Evolutionary conservation across 2,888 invertebrate genomes (phyloP).

Genomic region (Scaeva pyrastri): DNA sequence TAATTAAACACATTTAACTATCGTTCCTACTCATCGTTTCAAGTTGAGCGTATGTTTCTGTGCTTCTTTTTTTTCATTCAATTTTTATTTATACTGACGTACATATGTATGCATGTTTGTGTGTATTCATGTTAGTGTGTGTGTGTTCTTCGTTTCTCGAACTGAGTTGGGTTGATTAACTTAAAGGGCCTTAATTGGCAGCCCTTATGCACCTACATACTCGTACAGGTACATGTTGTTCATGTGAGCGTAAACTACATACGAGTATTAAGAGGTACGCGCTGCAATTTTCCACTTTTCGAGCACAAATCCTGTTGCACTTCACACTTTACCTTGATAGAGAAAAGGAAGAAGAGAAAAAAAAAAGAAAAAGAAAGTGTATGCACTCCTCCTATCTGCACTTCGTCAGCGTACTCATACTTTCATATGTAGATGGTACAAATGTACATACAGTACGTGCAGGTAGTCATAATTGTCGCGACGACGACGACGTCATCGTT

Average conservation of each 20-base stretch:
- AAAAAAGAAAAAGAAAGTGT: not conserved
- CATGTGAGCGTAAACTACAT: constrained; percentile 14
- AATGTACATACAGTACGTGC: too few relatives aligned
- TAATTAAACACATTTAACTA: constrained; percentile 73
- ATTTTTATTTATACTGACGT: not conserved
- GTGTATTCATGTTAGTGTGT: too few relatives aligned
- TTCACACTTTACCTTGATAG: constrained; percentile 62
- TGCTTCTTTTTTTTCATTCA: not conserved
- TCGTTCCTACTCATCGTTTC: constrained; percentile 62
- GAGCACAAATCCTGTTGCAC: constrained; percentile 64
- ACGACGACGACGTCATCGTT: not conserved
- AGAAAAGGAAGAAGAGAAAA: not conserved
- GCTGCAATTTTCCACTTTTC: constrained; percentile 70
- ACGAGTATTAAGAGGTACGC: constrained; percentile 42
- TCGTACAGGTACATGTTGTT: not conserved
- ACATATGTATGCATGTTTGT: too few relatives aligned
- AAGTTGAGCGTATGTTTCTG: constrained; percentile 52
- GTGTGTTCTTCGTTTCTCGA: not conserved
- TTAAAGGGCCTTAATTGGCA: constrained; percentile 66
- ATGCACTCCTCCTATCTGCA: constrained; percentile 16
- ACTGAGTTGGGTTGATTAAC: constrained; percentile 22
- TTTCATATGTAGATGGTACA: not conserved
- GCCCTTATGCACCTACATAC: constrained; percentile 24
- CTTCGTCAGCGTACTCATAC: constrained; percentile 32
- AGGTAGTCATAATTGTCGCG: not conserved